Base-by-base conservation (phyloP, 2,113 vertebrate species). In the Mixornis gularis region DNA sequence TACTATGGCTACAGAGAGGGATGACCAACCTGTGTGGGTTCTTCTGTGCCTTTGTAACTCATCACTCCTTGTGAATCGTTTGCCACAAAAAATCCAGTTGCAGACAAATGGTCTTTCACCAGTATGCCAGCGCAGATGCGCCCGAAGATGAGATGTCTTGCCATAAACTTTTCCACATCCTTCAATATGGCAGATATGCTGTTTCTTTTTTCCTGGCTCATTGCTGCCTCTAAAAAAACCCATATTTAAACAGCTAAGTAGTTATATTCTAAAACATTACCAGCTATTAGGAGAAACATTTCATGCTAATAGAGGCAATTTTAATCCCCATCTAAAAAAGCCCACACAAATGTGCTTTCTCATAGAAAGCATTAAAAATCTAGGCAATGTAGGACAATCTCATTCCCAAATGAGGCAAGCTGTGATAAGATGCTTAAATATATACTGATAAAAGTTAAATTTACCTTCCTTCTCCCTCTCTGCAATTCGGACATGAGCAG, bases 71-170 rank as follows among this genome's bases (percentile, higher is more conserved):
- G 99, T 99, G 97, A 99, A 99, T 91, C 99, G 97, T 93, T 99
- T 99, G 81, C 99, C 99, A 90, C 99, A 99, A 97, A 99, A 99
- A 97, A 99, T 98, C 99, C 99, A 99, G 98, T 99, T 99, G 96
- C 99, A 99, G 78, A 99, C 97, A 94, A 99, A 99, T 32, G 99
- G 99, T 80, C 99, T 98, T 97, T 99, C 99, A 43, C 99, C 99
- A 1, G 99, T 99, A 97, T 99, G 99, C 99, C 99, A 99, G 95
- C 99, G 99, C 96, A 99, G 98, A 94, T 99, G 99, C 49, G 99
- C 99, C 94, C 99, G 98, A 84, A 99, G 97, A 97, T 99, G 99
- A 90, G 99, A 99, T 40, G 99, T 99, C 97, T 99, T 99, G 58
- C 99, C 99, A 85, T 99, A 99, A 64, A 99, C 99, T 97, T 99